phyloP scores from a whole-genome alignment of 2,113 vertebrate genomes.

The Misgurnus mizolepis region DNA sequence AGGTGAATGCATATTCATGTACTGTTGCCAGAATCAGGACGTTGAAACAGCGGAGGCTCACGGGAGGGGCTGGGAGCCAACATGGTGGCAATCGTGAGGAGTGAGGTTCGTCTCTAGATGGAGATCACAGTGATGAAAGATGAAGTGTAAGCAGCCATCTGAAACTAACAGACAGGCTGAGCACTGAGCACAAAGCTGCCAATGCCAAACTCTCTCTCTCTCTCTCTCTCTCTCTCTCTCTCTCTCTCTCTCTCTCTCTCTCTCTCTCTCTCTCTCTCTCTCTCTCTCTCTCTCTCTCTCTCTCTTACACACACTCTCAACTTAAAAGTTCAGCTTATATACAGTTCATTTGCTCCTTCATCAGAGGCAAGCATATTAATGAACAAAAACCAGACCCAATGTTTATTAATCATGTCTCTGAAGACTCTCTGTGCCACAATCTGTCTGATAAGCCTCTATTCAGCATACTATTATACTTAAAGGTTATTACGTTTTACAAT shows the following conservation, averaged over 20 bases:
- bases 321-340: conserved; percentile 2
- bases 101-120: conserved; percentile 53
- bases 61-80: conserved; percentile 38
- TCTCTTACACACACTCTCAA: neutral
- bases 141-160: conserved; percentile 59
- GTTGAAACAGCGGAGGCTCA: conserved; percentile 45
- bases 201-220: conserved; percentile 46
- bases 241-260: neutral
- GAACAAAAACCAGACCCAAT: conserved; percentile 66
- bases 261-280: neutral
- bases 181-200: conserved; percentile 54
- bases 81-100: conserved; percentile 59
- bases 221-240: conserved; percentile 1
- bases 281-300: neutral
- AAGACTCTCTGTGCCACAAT: conserved; percentile 64
- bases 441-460: conserved; percentile 56
- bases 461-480: conserved; percentile 23
- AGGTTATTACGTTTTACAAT: conserved; percentile 35
- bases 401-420: conserved; percentile 73
- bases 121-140: conserved; percentile 66
- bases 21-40: conserved; percentile 41
- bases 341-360: conserved; percentile 64
- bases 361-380: conserved; percentile 69
- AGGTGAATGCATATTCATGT: conserved; percentile 57
- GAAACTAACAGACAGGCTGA: conserved; percentile 71